Evolutionary conservation across 2,888 invertebrate genomes (phyloP), one percentile per base, ranked within the genome.

Genomic region (Pheosia gnoma): DNA sequence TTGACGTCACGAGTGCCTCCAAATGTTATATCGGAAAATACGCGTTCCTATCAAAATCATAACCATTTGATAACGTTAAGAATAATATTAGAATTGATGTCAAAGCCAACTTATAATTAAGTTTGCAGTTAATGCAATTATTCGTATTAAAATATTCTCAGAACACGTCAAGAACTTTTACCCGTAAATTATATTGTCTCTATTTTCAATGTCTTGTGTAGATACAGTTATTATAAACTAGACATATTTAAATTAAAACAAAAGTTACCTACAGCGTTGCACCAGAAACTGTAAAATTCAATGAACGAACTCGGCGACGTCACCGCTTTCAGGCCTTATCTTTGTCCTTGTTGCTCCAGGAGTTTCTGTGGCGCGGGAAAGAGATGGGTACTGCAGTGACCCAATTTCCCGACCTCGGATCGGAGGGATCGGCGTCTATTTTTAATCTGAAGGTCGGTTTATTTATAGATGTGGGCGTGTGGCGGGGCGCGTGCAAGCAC

Each of bases 361-460:
- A 52, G 51, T 58, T 60, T 63, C 41, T 61, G 41, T 49, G 60
- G 61, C 54, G 81, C 59, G 77, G 54, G 85, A 90, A 71, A 66
- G 85, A 77, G 90, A 89, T 68, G 70, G 81, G 60, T 58, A 75
- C 60, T 79, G 80, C 76, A 81, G 80, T 93, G 93, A 93, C 93
- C 93, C 80, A 93, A 89, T 92, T 93, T 89, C 80, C 85, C 86
- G 90, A 93, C 91, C 93, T 90, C 92, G 88, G 81, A 86, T 83
- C 86, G 87, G 84, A 83, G 90, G 89, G 92, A 89, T 87, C 87
- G 88, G 82, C 85, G 83, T 93, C 93, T 93, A 93, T 93, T 93
- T 93, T 90, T 92, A 91, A 89, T 83, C 89, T 91, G 92, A 93
- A 93, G 93, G 93, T 93, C 93, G 91, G 78, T 87, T 86, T 93